Conservation (phyloP, 2,888 invertebrate species). For the Eupithecia insigniata region DNA sequence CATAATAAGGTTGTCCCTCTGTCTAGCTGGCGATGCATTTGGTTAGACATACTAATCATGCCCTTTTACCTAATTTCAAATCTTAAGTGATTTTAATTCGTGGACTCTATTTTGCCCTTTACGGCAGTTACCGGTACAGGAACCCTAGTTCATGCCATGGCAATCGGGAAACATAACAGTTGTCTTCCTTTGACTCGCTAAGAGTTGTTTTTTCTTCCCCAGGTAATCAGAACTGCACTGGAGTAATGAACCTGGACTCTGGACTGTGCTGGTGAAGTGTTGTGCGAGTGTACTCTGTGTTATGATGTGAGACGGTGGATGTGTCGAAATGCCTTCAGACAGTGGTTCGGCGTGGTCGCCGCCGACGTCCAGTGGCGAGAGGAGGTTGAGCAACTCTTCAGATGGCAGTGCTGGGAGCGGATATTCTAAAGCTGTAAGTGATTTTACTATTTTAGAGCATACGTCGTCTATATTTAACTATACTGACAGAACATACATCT, state of each 20-base stretch:
- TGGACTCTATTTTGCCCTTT: not conserved
- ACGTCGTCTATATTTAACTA: not conserved
- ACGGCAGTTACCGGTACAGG: not conserved
- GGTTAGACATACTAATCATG: not conserved
- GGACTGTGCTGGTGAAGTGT: slow-evolving; percentile 66
- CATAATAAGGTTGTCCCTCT: not conserved
- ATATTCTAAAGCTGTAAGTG: slow-evolving; percentile 80
- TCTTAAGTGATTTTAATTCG: not conserved
- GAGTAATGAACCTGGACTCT: slow-evolving; percentile 57
- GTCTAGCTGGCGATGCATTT: slow-evolving; percentile 1
- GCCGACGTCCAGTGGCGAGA: slow-evolving; percentile 78
- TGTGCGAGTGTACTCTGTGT: slow-evolving; percentile 64
- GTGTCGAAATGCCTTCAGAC: slow-evolving; percentile 78
- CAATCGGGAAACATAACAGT: not conserved
- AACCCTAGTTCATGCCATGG: not conserved
- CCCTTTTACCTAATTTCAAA: not conserved
- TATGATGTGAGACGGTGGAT: slow-evolving; percentile 75
- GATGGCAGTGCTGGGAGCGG: slow-evolving; percentile 82
- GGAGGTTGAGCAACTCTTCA: slow-evolving; percentile 80
- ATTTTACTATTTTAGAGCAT: not conserved
- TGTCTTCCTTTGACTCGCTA: not conserved
- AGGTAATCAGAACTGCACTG: slow-evolving; percentile 56
- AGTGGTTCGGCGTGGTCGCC: slow-evolving; percentile 80
- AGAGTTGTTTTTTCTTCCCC: slow-evolving; percentile 52
- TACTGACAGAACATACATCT: too few species aligned